These are phyloP conservation scores for Enteromius treurensis DNA, from an alignment of 2,797 vertebrate genomes.

Conservation along the genomic window DNA sequence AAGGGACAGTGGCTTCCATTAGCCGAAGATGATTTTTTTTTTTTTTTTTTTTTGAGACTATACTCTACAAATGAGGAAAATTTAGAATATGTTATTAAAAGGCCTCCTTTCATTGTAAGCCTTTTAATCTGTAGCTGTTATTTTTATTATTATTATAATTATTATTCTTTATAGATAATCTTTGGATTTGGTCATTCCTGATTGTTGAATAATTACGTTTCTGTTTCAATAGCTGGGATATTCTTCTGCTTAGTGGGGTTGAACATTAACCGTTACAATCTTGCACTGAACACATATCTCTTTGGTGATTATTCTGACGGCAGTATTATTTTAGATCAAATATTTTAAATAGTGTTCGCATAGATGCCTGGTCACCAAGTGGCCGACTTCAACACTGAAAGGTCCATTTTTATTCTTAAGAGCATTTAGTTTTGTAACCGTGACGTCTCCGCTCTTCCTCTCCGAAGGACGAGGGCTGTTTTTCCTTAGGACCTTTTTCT, in stretches of 20 bases:
- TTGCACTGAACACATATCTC: conserved; percentile 67
- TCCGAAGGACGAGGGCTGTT: conserved; percentile 63
- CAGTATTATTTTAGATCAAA: conserved; percentile 76
- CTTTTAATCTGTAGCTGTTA: conserved; percentile 60
- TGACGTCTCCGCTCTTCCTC: conserved; percentile 52
- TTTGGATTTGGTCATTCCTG: conserved; percentile 58
- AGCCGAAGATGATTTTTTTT: conserved; percentile 52
- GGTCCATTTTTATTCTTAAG: conserved; percentile 49
- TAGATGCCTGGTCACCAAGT: conserved; percentile 61
- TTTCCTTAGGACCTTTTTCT: conserved; percentile 66
- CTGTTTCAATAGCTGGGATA: conserved; percentile 55
- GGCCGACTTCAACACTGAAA: conserved; percentile 55
- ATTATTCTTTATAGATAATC: conserved; percentile 41
- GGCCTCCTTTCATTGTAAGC: conserved; percentile 38
- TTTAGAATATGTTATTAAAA: conserved; percentile 65
- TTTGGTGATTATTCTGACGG: conserved; percentile 61
- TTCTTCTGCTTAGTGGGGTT: conserved; percentile 64
- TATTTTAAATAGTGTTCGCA: conserved; percentile 54
- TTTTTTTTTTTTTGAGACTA: conserved; percentile 54
- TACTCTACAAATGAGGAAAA: conserved; percentile 50
- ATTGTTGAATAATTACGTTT: conserved; percentile 46
- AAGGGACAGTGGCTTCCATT: conserved; percentile 71
- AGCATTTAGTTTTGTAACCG: conserved; percentile 61
- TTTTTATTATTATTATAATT: conserved; percentile 51
- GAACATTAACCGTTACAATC: conserved; percentile 61